Evolutionary conservation across 2,888 invertebrate species (phyloP).

Genomic region (Lordiphosa fenestrarum): DNA sequence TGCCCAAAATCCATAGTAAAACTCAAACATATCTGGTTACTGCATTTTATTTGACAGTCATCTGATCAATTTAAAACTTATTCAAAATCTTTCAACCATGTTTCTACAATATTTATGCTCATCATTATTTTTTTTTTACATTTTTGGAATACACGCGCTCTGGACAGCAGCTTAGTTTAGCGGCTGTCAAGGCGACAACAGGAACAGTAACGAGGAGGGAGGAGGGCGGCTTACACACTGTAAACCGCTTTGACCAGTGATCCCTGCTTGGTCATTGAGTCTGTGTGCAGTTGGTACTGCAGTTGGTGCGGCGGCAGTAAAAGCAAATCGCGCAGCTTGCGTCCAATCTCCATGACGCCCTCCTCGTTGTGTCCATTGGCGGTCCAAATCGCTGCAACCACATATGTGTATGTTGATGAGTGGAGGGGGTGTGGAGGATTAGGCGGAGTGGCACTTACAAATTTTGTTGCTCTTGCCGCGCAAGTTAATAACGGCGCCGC

Average conservation of each 20-base stretch:
- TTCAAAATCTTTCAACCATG: too few species aligned
- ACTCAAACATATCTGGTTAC: too few species aligned
- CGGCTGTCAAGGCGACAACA: slow-evolving; percentile 3
- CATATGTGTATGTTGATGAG: too few species aligned
- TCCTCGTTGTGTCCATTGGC: slow-evolving; percentile 88
- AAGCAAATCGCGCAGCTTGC: slow-evolving; percentile 91
- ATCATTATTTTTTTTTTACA: slow-evolving; percentile 26
- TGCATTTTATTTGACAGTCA: too few species aligned
- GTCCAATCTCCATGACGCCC: slow-evolving; percentile 92
- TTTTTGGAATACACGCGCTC: slow-evolving; percentile 53
- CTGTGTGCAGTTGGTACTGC: slow-evolving; percentile 89
- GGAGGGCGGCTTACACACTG: slow-evolving; percentile 50
- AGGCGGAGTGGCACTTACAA: slow-evolving; percentile 42
- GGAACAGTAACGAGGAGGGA: background rate
- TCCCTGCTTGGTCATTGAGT: slow-evolving; percentile 90
- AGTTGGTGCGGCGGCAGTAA: slow-evolving; percentile 83
- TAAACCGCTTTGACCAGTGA: slow-evolving; percentile 85
- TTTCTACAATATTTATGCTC: background rate
- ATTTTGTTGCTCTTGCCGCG: slow-evolving; percentile 95
- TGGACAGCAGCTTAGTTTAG: slow-evolving; percentile 19
- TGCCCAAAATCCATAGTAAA: too few species aligned
- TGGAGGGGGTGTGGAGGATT: background rate
- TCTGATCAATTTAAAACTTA: too few species aligned
- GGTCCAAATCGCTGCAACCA: slow-evolving; percentile 88
- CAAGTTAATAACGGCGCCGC: slow-evolving; percentile 97